phyloP scores from a whole-genome alignment of 2,113 vertebrate genomes.

The Cebidichthys violaceus region DNA sequence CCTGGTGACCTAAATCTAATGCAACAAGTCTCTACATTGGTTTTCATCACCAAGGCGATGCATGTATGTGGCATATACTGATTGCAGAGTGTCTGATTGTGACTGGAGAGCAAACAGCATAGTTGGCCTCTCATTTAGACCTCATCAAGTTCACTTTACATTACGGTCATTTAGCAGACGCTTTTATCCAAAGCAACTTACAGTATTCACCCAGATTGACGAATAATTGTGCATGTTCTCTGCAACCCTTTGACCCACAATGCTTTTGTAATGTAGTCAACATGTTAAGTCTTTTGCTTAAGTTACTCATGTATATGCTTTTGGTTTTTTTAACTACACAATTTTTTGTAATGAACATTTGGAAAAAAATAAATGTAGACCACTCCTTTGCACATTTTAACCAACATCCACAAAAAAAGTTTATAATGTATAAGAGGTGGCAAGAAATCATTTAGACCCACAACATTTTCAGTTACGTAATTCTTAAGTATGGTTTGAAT shows the following conservation, averaged over 20 bases:
- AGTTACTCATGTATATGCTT: too few relatives aligned
- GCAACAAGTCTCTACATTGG: neutral
- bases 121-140: neutral
- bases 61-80: neutral
- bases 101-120: neutral
- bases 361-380: neutral
- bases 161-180: too few relatives aligned
- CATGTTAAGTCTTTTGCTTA: too few relatives aligned
- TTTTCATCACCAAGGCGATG: neutral
- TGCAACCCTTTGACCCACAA: neutral
- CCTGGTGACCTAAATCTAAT: conserved; percentile 1
- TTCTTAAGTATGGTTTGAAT: neutral
- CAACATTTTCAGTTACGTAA: neutral
- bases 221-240: neutral
- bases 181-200: too few relatives aligned
- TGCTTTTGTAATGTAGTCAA: neutral
- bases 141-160: conserved; percentile 3
- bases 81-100: neutral
- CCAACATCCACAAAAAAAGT: neutral
- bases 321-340: too few relatives aligned
- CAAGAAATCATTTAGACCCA: neutral
- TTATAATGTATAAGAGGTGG: neutral
- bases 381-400: neutral
- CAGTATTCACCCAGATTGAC: neutral
- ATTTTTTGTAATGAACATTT: neutral